These are phyloP conservation scores for Dendrocincla fuliginosa DNA, from an alignment of 2,797 vertebrate species.

Conservation along the genomic window DNA sequence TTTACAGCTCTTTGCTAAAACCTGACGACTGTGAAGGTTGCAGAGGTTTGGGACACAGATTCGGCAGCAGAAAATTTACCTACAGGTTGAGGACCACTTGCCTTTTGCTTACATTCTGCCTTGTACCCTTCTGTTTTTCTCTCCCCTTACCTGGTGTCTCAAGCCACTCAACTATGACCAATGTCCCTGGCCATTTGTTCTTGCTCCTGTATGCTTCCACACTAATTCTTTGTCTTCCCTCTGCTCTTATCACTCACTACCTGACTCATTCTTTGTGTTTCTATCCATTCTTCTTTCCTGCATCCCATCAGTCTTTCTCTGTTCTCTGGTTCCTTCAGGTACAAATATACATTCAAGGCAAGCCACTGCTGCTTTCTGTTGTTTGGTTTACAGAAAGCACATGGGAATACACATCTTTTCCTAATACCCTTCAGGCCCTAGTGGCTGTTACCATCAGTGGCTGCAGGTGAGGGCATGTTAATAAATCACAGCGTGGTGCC, in stretches of 20 bases:
- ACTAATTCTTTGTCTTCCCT: not conserved
- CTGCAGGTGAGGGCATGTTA: not conserved
- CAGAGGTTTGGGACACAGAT: not conserved
- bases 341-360: not conserved
- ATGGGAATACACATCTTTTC: not conserved
- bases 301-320: not conserved
- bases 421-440: not conserved
- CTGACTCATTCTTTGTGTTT: not conserved
- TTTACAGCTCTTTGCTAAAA: not conserved
- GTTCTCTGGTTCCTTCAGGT: not conserved
- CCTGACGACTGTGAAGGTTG: not conserved
- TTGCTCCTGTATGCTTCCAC: not conserved
- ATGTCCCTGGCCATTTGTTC: not conserved
- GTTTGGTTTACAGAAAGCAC: not conserved
- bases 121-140: not conserved
- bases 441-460: not conserved
- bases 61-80: not conserved
- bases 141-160: not conserved
- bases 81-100: not conserved
- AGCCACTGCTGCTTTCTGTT: not conserved
- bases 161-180: not conserved
- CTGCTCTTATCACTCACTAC: not conserved
- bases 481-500: not conserved
- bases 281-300: not conserved
- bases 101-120: conserved; percentile 8